phyloP scores from a whole-genome alignment of 2,888 invertebrate genomes.

The Uloborus plumipes region DNA sequence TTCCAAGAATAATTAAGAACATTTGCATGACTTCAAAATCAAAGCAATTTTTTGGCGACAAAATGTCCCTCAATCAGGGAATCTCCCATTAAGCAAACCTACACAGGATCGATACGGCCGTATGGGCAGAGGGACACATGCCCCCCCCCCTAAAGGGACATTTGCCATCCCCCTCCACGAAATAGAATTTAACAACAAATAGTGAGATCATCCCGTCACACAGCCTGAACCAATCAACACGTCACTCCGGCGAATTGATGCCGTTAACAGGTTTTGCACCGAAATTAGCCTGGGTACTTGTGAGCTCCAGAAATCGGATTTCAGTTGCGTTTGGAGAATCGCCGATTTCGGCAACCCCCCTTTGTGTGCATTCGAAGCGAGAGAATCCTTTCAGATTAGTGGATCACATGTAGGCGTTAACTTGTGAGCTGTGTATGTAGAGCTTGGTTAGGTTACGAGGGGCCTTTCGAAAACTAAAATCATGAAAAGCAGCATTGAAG shows the following conservation, averaged over 20 bases:
- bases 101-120: neutral
- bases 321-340: neutral
- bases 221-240: conserved; percentile 51
- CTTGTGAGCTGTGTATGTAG: too few relatives aligned
- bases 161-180: conserved; percentile 17
- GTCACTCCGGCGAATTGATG: conserved; percentile 32
- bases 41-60: neutral
- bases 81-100: neutral
- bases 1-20: too few relatives aligned
- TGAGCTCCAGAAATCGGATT: neutral
- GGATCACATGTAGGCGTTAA: too few relatives aligned
- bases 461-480: too few relatives aligned
- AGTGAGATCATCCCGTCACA: conserved; percentile 50
- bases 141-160: conserved; percentile 19
- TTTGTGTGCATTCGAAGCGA: neutral
- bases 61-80: neutral
- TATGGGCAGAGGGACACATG: conserved; percentile 32
- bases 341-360: neutral
- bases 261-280: conserved; percentile 27
- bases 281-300: conserved; percentile 32
- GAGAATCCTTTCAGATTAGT: neutral
- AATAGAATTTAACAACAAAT: conserved; percentile 59
- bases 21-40: too few relatives aligned
- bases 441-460: too few relatives aligned
- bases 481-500: too few relatives aligned